A percentile compares a stretch with the other conserved stretches of the same genome.
Conservation (phyloP, 2,113 vertebrate species). For the Phylloscopus trochiloides region DNA sequence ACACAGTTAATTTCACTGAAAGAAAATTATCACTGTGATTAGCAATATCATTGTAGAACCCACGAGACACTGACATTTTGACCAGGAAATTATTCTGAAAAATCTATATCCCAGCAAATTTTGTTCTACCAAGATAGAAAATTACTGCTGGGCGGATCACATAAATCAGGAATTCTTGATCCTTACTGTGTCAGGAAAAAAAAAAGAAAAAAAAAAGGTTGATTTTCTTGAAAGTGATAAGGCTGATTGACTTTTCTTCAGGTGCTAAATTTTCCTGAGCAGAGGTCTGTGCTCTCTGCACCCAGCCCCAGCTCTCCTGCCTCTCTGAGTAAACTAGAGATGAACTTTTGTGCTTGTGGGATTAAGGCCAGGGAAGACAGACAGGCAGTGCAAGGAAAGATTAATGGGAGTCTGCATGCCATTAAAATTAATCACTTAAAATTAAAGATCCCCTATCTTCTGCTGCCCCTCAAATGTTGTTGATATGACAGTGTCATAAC, state of each 20-base stretch:
- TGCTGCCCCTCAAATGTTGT: background rate
- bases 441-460: conserved; percentile 1
- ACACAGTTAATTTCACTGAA: background rate
- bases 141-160: background rate
- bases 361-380: background rate
- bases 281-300: background rate
- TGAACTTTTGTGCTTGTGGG: background rate
- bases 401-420: background rate
- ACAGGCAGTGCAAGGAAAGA: background rate
- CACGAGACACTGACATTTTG: background rate
- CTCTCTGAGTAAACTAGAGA: background rate
- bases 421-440: conserved; percentile 24
- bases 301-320: background rate
- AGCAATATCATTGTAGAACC: background rate
- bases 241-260: background rate
- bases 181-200: background rate
- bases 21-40: background rate
- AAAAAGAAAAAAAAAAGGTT: fast-evolving
- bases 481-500: conserved; percentile 12
- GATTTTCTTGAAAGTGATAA: background rate
- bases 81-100: background rate
- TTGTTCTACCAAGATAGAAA: background rate
- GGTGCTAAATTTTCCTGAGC: background rate
- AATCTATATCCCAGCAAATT: background rate
- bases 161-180: background rate